A percentile compares a stretch with the other conserved stretches of the same genome.
These are phyloP conservation scores for Dryas iulia DNA, from an alignment of 1,140 invertebrate genomes.

Conservation along the genomic window DNA sequence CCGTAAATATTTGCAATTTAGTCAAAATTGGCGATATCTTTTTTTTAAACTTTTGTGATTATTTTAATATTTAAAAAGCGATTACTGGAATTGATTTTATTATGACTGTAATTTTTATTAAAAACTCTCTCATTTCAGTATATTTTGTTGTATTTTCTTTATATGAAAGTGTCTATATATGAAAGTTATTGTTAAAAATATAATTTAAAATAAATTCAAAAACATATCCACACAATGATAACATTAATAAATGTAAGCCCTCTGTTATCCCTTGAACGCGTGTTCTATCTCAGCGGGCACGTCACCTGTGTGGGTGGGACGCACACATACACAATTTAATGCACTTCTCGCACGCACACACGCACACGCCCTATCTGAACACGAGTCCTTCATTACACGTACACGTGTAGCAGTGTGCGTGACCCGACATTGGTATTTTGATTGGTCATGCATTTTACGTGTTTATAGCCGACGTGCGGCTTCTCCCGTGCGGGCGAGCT, in stretches of 20 bases:
- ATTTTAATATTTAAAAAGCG: too few relatives aligned
- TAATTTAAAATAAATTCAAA: slow-evolving; percentile 20
- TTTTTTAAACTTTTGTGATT: not conserved
- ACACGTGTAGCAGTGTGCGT: slow-evolving; percentile 50
- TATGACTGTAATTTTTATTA: not conserved
- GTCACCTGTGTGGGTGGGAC: slow-evolving; percentile 49
- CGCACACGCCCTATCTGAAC: slow-evolving; percentile 27
- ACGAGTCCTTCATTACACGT: slow-evolving; percentile 15
- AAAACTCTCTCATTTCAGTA: not conserved
- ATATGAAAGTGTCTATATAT: not conserved
- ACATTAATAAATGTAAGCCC: slow-evolving; percentile 67
- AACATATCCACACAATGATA: slow-evolving; percentile 48
- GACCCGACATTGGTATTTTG: slow-evolving; percentile 77
- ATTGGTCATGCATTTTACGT: slow-evolving; percentile 80
- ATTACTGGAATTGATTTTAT: too few relatives aligned
- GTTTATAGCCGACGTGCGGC: slow-evolving; percentile 62
- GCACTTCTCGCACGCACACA: slow-evolving; percentile 47
- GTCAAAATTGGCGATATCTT: not conserved
- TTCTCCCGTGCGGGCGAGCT: slow-evolving; percentile 61
- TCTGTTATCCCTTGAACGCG: slow-evolving; percentile 75
- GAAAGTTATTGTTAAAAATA: not conserved
- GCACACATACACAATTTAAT: slow-evolving; percentile 47
- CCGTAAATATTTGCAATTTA: not conserved
- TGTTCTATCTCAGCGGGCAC: slow-evolving; percentile 69
- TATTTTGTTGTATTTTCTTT: not conserved